A percentile compares a stretch with the other conserved stretches of the same genome.
Evolutionary conservation across 2,888 invertebrate genomes (phyloP).

Genomic region (Zygothrica quintamaculata): DNA sequence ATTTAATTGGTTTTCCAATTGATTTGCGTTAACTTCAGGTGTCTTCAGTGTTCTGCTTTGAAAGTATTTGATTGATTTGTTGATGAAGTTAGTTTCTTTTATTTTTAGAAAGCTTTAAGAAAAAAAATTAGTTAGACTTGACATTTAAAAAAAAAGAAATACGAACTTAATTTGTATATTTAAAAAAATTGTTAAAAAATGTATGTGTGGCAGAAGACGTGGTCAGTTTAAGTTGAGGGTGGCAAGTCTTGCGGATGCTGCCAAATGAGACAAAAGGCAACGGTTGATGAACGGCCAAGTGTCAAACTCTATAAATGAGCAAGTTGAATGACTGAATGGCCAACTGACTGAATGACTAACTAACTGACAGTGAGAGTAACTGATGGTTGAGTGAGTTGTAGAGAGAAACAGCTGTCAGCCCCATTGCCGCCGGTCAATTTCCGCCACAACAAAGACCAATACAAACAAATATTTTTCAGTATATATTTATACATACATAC

Average conservation of each 20-base stretch:
- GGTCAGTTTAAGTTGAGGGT: slow-evolving; percentile 24
- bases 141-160: too few relatives aligned
- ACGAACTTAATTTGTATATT: too few relatives aligned
- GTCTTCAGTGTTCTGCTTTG: too few relatives aligned
- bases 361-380: slow-evolving; percentile 13
- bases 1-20: slow-evolving; percentile 44
- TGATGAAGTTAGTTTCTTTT: too few relatives aligned
- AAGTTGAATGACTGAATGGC: slow-evolving; percentile 41
- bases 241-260: slow-evolving; percentile 42
- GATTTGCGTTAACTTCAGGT: slow-evolving; percentile 15
- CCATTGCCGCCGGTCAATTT: slow-evolving; percentile 72
- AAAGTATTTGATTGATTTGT: too few relatives aligned
- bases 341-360: slow-evolving; percentile 32
- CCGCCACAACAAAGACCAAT: slow-evolving; percentile 48
- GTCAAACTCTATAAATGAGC: slow-evolving; percentile 44
- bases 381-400: slow-evolving; percentile 8
- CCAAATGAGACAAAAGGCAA: slow-evolving; percentile 60
- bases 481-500: slow-evolving; percentile 12
- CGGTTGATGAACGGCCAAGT: slow-evolving; percentile 35
- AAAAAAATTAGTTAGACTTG: too few relatives aligned
- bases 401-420: slow-evolving; percentile 21
- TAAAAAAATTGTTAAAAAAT: too few relatives aligned
- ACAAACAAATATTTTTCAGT: too few relatives aligned
- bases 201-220: slow-evolving; percentile 9
- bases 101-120: too few relatives aligned